Conservation (phyloP, 2,888 invertebrate genomes). For the Campoletis raptor region DNA sequence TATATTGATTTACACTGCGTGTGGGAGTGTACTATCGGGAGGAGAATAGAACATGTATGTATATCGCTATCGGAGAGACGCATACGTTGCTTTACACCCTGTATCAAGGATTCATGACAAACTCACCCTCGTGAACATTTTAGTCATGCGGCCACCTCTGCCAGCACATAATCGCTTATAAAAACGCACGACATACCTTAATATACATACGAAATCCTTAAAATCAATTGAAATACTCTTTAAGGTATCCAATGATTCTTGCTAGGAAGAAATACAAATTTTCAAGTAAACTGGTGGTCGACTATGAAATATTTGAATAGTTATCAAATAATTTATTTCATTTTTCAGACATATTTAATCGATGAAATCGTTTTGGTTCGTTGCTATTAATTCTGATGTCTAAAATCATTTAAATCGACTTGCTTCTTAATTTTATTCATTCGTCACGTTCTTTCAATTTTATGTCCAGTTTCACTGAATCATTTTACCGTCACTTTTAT, state of each 20-base stretch:
- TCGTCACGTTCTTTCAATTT: no score
- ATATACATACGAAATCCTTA: not conserved
- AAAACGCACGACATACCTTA: not conserved
- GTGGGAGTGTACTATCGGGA: constrained; percentile 8
- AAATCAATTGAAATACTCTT: not conserved
- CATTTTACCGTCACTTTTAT: no score
- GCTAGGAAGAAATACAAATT: no score
- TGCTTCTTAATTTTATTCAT: no score
- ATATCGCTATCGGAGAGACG: constrained; percentile 53
- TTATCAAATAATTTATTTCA: not conserved
- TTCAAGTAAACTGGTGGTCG: no score
- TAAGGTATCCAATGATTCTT: not conserved
- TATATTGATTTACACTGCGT: constrained; percentile 4
- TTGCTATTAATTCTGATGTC: not conserved
- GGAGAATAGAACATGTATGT: constrained; percentile 54
- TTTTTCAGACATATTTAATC: not conserved
- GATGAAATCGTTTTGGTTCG: not conserved
- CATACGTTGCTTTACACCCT: constrained; percentile 45
- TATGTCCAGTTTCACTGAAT: no score
- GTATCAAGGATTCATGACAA: constrained; percentile 22
- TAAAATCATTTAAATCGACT: not conserved
- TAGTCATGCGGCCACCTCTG: not conserved
- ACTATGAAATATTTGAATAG: no score
- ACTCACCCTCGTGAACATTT: not conserved
- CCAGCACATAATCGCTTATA: not conserved